phyloP scores from a whole-genome alignment of 1,140 invertebrate species.

The Fopius arisanus region DNA sequence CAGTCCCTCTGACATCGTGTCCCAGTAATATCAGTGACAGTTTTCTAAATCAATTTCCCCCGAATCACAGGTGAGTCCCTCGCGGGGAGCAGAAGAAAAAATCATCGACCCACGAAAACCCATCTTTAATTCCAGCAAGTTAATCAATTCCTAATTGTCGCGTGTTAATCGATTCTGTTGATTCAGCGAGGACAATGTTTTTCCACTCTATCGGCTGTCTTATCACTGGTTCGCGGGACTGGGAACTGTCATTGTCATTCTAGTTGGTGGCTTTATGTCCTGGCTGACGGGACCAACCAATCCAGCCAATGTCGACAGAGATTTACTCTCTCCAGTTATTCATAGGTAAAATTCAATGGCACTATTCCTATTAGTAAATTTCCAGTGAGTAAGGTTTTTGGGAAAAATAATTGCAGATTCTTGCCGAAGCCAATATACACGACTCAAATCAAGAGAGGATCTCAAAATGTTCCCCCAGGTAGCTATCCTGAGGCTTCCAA shows the following conservation, averaged over 20 bases:
- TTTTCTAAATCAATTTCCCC: slow-evolving; percentile 50
- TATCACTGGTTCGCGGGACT: slow-evolving; percentile 82
- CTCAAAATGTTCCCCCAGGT: slow-evolving; percentile 15
- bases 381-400: too few relatives aligned
- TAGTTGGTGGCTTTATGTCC: slow-evolving; percentile 73
- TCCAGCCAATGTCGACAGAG: slow-evolving; percentile 67
- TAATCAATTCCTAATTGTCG: too few relatives aligned
- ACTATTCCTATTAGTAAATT: too few relatives aligned
- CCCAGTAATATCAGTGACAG: slow-evolving; percentile 47
- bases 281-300: slow-evolving; percentile 73
- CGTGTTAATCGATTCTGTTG: not conserved
- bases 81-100: too few relatives aligned
- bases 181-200: slow-evolving; percentile 64
- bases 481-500: not conserved
- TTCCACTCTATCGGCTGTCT: slow-evolving; percentile 75
- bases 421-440: slow-evolving; percentile 23
- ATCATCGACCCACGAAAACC: too few relatives aligned
- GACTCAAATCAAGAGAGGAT: slow-evolving; percentile 7
- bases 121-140: too few relatives aligned
- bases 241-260: slow-evolving; percentile 69
- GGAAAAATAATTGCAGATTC: slow-evolving; percentile 20
- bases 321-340: slow-evolving; percentile 70
- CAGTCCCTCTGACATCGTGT: slow-evolving; percentile 48
- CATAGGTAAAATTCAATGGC: slow-evolving; percentile 62
- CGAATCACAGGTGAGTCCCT: slow-evolving; percentile 46